These are phyloP conservation scores for Drosophila borborema DNA, from an alignment of 2,888 invertebrate genomes.

Conservation along the genomic window DNA sequence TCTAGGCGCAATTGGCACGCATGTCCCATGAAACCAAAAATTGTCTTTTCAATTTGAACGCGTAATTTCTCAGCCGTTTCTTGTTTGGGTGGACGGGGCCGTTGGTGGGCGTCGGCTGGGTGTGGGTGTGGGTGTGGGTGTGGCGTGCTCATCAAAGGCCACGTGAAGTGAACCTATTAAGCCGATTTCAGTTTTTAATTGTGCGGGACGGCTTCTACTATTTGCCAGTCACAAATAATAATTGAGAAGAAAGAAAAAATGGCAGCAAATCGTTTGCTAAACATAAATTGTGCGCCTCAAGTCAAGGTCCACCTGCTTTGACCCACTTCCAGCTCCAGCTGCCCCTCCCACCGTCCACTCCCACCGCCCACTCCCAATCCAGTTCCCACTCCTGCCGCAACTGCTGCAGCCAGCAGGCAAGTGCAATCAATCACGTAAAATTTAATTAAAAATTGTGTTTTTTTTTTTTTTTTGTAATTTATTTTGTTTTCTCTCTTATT, in stretches of 20 bases:
- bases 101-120: too few relatives aligned
- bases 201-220: conserved; percentile 61
- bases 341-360: background rate
- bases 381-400: background rate
- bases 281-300: conserved; percentile 35
- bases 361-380: background rate
- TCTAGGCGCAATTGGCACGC: conserved; percentile 66
- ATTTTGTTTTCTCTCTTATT: background rate
- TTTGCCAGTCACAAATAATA: conserved; percentile 59
- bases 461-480: background rate
- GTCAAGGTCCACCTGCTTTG: background rate
- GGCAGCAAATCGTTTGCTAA: conserved; percentile 41
- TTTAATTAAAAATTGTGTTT: conserved; percentile 66
- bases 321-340: background rate
- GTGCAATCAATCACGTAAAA: conserved; percentile 75
- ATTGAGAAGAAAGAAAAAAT: conserved; percentile 11
- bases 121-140: too few relatives aligned
- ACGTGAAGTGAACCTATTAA: conserved; percentile 65
- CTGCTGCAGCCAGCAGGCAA: conserved; percentile 38
- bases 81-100: background rate
- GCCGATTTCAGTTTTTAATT: conserved; percentile 73
- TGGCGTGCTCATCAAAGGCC: conserved; percentile 64
- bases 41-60: conserved; percentile 74
- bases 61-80: conserved; percentile 27
- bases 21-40: conserved; percentile 72